phyloP scores from a whole-genome alignment of 2,113 vertebrate species.

The Candoia aspera region DNA sequence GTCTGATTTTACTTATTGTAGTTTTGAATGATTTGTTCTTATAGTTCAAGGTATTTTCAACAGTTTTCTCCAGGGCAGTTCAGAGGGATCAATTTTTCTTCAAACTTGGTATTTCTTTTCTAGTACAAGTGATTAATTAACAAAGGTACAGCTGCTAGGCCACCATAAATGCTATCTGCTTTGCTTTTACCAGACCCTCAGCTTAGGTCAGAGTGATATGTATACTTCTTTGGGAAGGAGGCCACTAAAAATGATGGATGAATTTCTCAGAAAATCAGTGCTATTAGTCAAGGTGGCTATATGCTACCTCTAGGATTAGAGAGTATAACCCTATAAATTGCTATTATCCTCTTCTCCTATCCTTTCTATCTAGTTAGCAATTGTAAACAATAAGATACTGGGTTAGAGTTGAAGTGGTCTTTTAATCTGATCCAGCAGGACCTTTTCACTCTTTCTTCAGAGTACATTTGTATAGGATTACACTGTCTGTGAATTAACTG shows the following conservation, averaged over 20 bases:
- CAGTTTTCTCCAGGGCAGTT: background rate
- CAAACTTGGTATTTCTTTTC: background rate
- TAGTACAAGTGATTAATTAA: background rate
- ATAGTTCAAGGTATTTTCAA: background rate
- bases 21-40: background rate
- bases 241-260: background rate
- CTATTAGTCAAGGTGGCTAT: background rate
- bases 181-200: too few species aligned
- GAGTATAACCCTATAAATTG: background rate
- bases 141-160: background rate
- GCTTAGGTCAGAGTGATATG: too few species aligned
- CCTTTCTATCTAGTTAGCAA: background rate
- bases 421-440: background rate
- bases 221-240: background rate
- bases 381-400: background rate
- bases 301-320: background rate
- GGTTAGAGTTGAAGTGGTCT: background rate
- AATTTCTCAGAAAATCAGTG: background rate
- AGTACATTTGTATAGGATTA: background rate
- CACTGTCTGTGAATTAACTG: background rate
- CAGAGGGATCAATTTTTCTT: background rate
- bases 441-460: background rate
- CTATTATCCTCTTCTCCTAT: background rate
- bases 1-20: background rate
- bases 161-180: too few species aligned